Base-by-base conservation (phyloP, 1,140 invertebrate genomes). In the Neodiprion pinetum region DNA sequence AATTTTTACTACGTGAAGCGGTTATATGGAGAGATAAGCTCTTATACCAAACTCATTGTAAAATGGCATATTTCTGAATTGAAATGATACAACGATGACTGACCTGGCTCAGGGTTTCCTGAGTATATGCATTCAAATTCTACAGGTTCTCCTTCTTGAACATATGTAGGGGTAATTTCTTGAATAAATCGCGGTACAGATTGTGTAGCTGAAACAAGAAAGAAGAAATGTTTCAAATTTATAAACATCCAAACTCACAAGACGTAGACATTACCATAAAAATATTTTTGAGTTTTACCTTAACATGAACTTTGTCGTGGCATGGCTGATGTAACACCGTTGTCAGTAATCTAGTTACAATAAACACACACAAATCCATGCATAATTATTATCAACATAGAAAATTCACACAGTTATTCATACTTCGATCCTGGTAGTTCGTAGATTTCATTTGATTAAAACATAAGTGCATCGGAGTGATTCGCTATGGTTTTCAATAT, bases 61-160 rank as follows among this genome's bases (percentile, higher is more conserved):
- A 40, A 53, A 76, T 72, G 73, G 70, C 40, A 68, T 69, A 69
- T 67, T 73, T 48, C 47, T 68, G 74, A 40, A 5, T 40, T 40
- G 28, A 40, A 40, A 47, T 0, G 12, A 28, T 47, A 70, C 9
- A 75, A 49, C 69, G 70, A 17, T 75, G 67, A 80, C 72, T 86
- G 91, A 96, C 95, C 94, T 92, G 96, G 96, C 80, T 84, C 88
- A 71, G 96, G 96, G 84, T 94, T 95, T 87, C 96, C 96, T 71
- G 93, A 93, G 84, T 94, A 96, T 72, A 91, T 83, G 78, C 94
- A 93, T 87, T 95, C 93, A 82, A 98, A 95, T 48, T 90, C 90
- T 47, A 93, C 92, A 70, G 89, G 91, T 88, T 95, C 93, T 74
- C 93, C 93, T 89, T 95, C 93, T 77, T 92, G 90, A 68, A 92